Percentiles rank a stretch among this genome's conserved stretches.
These are phyloP conservation scores for Ametastegia equiseti DNA, from an alignment of 2,888 invertebrate genomes.

Conservation along the genomic window DNA sequence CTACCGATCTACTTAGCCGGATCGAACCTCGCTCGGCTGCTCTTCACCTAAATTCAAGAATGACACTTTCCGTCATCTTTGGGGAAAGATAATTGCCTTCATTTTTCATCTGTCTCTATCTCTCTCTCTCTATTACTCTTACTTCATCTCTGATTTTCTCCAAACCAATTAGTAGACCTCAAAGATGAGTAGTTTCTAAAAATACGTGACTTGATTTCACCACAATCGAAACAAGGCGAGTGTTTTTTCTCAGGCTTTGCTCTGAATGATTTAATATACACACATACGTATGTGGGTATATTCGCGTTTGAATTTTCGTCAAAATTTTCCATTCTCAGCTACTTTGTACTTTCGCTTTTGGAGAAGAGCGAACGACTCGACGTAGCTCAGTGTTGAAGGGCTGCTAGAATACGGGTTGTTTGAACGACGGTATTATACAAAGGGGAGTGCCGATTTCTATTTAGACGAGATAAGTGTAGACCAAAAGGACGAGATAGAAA, in stretches of 20 bases:
- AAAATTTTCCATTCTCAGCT: slow-evolving; percentile 9
- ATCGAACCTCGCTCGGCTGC: slow-evolving; percentile 29
- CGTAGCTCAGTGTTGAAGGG: slow-evolving; percentile 19
- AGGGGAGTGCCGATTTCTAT: slow-evolving; percentile 61
- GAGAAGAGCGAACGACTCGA: slow-evolving; percentile 11
- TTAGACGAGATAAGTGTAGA: slow-evolving; percentile 57
- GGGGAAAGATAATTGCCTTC: slow-evolving; percentile 20
- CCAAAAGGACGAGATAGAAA: slow-evolving; percentile 52
- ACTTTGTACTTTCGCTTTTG: slow-evolving; percentile 27
- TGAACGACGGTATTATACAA: slow-evolving; percentile 62
- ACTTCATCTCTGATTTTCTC: neutral
- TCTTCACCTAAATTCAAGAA: slow-evolving; percentile 13
- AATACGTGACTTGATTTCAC: neutral
- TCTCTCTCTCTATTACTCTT: neutral
- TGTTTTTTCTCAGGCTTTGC: neutral
- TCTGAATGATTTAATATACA: too few relatives aligned
- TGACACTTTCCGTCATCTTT: slow-evolving; percentile 18
- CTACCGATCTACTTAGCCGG: slow-evolving; percentile 38
- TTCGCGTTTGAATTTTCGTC: slow-evolving; percentile 17
- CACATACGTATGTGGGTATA: neutral
- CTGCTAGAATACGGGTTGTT: slow-evolving; percentile 56
- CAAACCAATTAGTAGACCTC: neutral
- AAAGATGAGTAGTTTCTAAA: neutral
- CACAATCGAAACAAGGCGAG: neutral
- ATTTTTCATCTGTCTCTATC: neutral